Percentiles rank a stretch among this genome's conserved stretches.
phyloP scores from a whole-genome alignment of 1,140 invertebrate genomes.

The Cherax destructor region DNA sequence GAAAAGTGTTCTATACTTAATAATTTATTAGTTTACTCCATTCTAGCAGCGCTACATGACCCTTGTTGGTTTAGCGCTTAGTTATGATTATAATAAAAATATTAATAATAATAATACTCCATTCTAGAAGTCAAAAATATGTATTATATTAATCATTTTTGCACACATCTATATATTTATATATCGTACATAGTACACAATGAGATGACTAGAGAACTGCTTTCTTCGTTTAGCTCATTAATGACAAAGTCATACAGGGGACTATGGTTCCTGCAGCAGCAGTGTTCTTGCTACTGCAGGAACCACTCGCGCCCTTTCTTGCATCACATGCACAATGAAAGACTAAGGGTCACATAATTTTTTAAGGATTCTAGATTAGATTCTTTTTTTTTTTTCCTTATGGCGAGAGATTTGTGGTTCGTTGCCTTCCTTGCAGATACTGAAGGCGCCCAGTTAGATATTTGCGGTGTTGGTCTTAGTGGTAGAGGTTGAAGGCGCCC shows the following conservation, averaged over 20 bases:
- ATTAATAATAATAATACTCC: too few species aligned
- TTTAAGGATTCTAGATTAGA: not conserved
- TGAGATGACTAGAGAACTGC: conserved; percentile 63
- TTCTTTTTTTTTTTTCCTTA: not conserved
- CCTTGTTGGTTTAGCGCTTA: too few species aligned
- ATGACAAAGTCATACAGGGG: conserved; percentile 8
- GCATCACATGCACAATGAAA: not conserved
- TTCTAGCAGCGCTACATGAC: too few species aligned
- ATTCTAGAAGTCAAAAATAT: not conserved
- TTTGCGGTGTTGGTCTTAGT: conserved; percentile 31
- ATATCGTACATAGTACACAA: conserved; percentile 1
- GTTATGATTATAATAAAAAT: too few species aligned
- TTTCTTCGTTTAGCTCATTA: conserved; percentile 25
- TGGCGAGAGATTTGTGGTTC: too few species aligned
- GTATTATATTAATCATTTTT: not conserved
- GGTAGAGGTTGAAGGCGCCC: conserved; percentile 47
- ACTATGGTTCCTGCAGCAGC: not conserved
- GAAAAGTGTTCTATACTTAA: too few species aligned
- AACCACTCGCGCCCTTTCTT: not conserved
- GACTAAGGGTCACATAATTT: not conserved
- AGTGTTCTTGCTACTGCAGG: too few species aligned
- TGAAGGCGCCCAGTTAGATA: not conserved
- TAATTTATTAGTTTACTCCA: too few species aligned
- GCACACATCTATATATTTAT: not conserved
- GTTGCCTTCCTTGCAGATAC: not conserved